These are phyloP conservation scores for Sorex araneus DNA, from an alignment of 2,113 vertebrate genomes.

Conservation along the genomic window DNA sequence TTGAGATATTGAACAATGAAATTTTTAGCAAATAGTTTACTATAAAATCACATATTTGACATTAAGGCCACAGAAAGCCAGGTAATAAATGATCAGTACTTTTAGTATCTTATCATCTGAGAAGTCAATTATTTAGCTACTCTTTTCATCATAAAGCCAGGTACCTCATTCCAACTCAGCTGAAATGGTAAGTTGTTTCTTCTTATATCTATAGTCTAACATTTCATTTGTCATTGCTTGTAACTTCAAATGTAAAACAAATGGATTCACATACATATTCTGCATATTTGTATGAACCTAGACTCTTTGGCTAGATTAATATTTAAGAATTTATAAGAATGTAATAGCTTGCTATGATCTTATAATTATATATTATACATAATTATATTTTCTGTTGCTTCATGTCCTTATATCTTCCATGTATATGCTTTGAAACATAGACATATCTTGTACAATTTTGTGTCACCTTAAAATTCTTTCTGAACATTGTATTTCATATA, in stretches of 20 bases:
- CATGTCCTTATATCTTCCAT: background rate
- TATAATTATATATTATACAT: background rate
- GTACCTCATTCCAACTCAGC: too few relatives aligned
- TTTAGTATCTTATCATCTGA: constrained; percentile 58
- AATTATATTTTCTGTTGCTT: background rate
- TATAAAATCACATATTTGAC: constrained; percentile 49
- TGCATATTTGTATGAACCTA: background rate
- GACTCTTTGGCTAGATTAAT: background rate
- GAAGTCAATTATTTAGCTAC: constrained; percentile 36
- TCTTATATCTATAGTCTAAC: too few relatives aligned
- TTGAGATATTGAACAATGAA: too few relatives aligned
- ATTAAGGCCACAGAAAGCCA: constrained; percentile 26
- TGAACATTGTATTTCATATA: background rate
- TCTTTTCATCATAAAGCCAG: background rate
- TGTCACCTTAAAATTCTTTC: background rate
- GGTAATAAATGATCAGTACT: constrained; percentile 20
- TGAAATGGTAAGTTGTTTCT: too few relatives aligned
- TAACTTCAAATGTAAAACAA: background rate
- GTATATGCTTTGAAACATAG: background rate
- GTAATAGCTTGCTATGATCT: constrained; percentile 2
- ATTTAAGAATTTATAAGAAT: background rate
- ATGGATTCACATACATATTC: background rate
- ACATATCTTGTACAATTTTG: background rate
- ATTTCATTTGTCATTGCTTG: too few relatives aligned
- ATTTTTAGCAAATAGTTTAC: constrained; percentile 12